phyloP scores from a whole-genome alignment of 2,113 vertebrate species.

The Rhinoptilus africanus region DNA sequence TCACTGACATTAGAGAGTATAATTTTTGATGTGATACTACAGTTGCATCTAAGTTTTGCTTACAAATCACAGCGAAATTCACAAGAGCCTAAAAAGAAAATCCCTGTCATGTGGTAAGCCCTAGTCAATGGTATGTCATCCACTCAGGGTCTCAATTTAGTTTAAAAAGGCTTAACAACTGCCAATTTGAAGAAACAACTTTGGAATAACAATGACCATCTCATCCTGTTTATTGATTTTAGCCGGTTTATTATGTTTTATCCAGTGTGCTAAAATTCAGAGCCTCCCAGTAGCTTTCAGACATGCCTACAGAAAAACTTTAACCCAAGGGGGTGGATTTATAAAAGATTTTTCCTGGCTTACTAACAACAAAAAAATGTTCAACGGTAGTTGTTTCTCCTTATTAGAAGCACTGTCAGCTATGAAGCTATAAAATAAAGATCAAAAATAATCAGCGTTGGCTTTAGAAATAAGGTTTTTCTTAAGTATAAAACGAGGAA shows the following conservation, averaged over 20 bases:
- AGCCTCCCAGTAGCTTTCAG: background rate
- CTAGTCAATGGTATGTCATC: background rate
- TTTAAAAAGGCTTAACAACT: constrained; percentile 34
- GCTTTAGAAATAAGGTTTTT: background rate
- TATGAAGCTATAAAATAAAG: background rate
- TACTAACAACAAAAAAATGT: background rate
- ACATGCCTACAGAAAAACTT: background rate
- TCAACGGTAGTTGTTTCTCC: background rate
- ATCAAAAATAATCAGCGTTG: background rate
- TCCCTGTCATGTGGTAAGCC: background rate
- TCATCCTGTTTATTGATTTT: constrained; percentile 58
- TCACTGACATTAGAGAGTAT: background rate
- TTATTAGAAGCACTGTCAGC: background rate
- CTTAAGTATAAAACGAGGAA: background rate
- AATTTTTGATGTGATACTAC: background rate
- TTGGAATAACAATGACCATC: constrained; percentile 29
- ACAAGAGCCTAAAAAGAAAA: background rate
- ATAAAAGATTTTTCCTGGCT: constrained; percentile 5
- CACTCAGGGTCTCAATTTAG: constrained; percentile 15
- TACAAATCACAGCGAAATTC: background rate
- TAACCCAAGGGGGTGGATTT: background rate
- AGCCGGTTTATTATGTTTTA: constrained; percentile 23
- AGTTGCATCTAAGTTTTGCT: background rate
- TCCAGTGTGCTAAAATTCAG: constrained; percentile 18
- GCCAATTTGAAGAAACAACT: constrained; percentile 16